A percentile compares a stretch with the other conserved stretches of the same genome.
Conservation (phyloP, 2,888 invertebrate species). For the Teleiodes luculella region DNA sequence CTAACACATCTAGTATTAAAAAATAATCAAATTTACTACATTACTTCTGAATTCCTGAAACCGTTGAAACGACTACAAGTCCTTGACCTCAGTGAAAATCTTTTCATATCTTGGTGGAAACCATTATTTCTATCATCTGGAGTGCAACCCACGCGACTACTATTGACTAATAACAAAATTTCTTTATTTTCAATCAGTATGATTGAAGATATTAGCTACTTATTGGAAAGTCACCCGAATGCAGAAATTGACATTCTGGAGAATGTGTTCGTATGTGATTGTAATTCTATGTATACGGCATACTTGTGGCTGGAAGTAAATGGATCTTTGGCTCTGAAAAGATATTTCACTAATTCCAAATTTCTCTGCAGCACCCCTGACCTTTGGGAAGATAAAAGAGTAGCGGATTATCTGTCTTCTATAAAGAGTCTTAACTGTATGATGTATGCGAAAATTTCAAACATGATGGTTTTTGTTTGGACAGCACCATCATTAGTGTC, state of each 20-base stretch:
- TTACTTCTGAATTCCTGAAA: constrained; percentile 61
- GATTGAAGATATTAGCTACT: constrained; percentile 74
- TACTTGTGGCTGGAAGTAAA: constrained; percentile 64
- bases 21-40: constrained; percentile 65
- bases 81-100: constrained; percentile 74
- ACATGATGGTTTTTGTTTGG: constrained; percentile 59
- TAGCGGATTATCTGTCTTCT: constrained; percentile 60
- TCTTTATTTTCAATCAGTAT: constrained; percentile 75
- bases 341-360: constrained; percentile 52
- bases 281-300: constrained; percentile 62
- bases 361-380: constrained; percentile 68
- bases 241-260: constrained; percentile 65
- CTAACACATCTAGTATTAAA: constrained; percentile 71
- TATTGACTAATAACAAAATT: constrained; percentile 75
- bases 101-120: constrained; percentile 73
- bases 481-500: constrained; percentile 60
- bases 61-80: constrained; percentile 61
- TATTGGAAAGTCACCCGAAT: constrained; percentile 49
- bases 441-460: constrained; percentile 60
- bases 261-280: constrained; percentile 78
- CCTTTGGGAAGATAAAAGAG: constrained; percentile 62
- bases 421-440: constrained; percentile 58
- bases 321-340: constrained; percentile 46
- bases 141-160: constrained; percentile 53
- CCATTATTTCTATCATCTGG: constrained; percentile 69